Percentiles rank a stretch among this genome's conserved stretches.
These are phyloP conservation scores for Apotomis turbidana DNA, from an alignment of 2,888 invertebrate species.

Conservation along the genomic window DNA sequence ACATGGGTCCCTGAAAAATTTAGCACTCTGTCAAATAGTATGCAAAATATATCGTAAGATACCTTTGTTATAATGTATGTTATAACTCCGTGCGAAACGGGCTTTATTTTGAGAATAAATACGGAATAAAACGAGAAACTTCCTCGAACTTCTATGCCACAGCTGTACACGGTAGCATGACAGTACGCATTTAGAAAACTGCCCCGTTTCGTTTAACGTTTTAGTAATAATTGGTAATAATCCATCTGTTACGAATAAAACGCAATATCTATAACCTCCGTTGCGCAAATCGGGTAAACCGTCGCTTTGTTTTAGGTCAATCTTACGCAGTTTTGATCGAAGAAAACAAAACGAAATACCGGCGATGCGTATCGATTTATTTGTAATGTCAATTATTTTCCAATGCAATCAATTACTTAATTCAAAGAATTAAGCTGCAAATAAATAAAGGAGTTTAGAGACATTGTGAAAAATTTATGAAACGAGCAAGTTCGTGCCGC, in stretches of 20 bases:
- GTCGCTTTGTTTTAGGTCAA: slow-evolving; percentile 18
- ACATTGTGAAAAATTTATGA: slow-evolving; percentile 24
- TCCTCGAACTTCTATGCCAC: neutral
- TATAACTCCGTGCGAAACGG: no score
- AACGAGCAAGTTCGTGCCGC: slow-evolving; percentile 29
- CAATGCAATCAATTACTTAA: slow-evolving; percentile 10
- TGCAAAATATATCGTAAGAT: no score
- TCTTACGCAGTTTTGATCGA: slow-evolving; percentile 14
- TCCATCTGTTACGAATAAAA: slow-evolving; percentile 29
- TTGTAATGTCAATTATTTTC: neutral
- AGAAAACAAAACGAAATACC: neutral
- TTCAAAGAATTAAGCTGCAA: slow-evolving; percentile 13
- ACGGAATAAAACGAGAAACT: no score
- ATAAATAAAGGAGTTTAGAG: slow-evolving; percentile 20
- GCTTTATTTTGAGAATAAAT: no score
- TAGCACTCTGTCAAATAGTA: no score
- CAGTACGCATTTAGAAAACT: slow-evolving; percentile 8
- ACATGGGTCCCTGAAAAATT: no score
- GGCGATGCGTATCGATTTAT: neutral
- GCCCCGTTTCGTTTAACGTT: slow-evolving; percentile 17
- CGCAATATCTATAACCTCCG: slow-evolving; percentile 17
- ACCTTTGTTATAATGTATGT: no score
- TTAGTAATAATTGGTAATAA: slow-evolving; percentile 31
- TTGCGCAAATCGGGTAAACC: slow-evolving; percentile 24
- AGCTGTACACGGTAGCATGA: slow-evolving; percentile 6